Evolutionary conservation across 2,797 vertebrate genomes (phyloP), one percentile per base, ranked within the genome.

Genomic region (Nasua narica): DNA sequence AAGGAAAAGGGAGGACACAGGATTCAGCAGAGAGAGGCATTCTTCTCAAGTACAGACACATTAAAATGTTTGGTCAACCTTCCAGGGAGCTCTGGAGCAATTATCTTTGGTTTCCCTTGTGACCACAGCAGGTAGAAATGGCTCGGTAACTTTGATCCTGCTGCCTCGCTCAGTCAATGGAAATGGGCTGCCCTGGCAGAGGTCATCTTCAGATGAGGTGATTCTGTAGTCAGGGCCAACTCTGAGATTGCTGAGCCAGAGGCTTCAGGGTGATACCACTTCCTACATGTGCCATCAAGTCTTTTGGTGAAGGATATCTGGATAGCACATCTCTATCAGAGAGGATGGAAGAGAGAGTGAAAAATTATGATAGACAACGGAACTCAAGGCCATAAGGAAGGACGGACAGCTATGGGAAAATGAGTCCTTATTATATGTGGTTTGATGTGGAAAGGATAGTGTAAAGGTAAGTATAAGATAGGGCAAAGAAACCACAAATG

Each of bases 21-120:
- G 43, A 56, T 60, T 77, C 29, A 14, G 19, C 21, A 82, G 40
- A 89, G 16, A 77, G 48, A 79, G 18, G 18, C 48, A 1, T 54
- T 16, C 4, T 56, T 70, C 7, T 67, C 50, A 79, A 82, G 77
- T 82, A 7, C 2, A 85, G 21, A 90, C 14, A 48, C 2, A 2
- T 3, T 3, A 50, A 69, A 87, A 58, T 18, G 13, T 27, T 35
- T 11, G 5, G 12, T 78, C 62, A 91, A n/a, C 1, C 8, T 60
- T 0, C 1, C 46, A 9, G 18, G 15, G 32, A 58, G 19, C 4
- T 48, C 27, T 40, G 21, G 6, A 69, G 8, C 15, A n/a, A 76
- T 67, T 10, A 14, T 21, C 48, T 27, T 11, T 14, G 2, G 5
- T 81, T 82, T 21, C 1, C 69, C 54, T n/a, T 0, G 0, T 25